Conservation (phyloP, 2,797 vertebrate species). For the Acanthopagrus latus region DNA sequence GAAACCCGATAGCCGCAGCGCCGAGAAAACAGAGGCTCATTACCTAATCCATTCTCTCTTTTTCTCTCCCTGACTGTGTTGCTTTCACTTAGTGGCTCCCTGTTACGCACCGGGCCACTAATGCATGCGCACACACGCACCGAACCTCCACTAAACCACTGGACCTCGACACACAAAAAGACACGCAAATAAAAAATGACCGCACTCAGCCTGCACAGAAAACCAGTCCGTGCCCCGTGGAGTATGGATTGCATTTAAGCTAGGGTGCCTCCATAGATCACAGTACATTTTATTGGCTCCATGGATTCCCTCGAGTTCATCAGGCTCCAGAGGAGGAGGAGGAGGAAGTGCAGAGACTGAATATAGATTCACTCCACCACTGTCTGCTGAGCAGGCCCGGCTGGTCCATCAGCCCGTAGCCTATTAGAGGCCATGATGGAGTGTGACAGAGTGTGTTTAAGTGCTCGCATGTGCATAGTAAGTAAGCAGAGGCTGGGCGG, state of each 20-base stretch:
- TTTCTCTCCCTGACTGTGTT: slow-evolving; percentile 36
- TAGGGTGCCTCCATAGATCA: slow-evolving; percentile 71
- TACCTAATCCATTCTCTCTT: slow-evolving; percentile 49
- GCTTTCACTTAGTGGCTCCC: slow-evolving; percentile 46
- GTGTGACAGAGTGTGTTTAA: slow-evolving; percentile 60
- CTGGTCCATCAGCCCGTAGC: slow-evolving; percentile 64
- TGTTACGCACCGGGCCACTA: slow-evolving; percentile 9
- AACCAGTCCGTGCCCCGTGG: slow-evolving; percentile 26
- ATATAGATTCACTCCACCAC: slow-evolving; percentile 76
- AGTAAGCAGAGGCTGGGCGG: slow-evolving; percentile 43
- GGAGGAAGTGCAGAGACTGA: slow-evolving; percentile 69
- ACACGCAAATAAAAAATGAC: slow-evolving; percentile 34
- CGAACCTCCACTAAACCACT: slow-evolving; percentile 31
- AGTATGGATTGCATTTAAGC: slow-evolving; percentile 64
- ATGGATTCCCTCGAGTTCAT: slow-evolving; percentile 75
- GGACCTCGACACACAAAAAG: slow-evolving; percentile 21
- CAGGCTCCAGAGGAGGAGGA: slow-evolving; percentile 66
- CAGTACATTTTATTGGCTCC: slow-evolving; percentile 73
- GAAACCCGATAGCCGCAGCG: slow-evolving; percentile 49
- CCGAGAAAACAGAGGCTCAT: slow-evolving; percentile 46
- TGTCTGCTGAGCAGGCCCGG: slow-evolving; percentile 67
- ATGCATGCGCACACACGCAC: slow-evolving; percentile 37
- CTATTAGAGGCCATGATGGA: slow-evolving; percentile 77
- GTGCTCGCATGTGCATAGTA: slow-evolving; percentile 59
- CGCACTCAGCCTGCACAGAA: slow-evolving; percentile 24